These are phyloP conservation scores for Scaptomyza polygonia DNA, from an alignment of 2,888 invertebrate species.

Conservation along the genomic window DNA sequence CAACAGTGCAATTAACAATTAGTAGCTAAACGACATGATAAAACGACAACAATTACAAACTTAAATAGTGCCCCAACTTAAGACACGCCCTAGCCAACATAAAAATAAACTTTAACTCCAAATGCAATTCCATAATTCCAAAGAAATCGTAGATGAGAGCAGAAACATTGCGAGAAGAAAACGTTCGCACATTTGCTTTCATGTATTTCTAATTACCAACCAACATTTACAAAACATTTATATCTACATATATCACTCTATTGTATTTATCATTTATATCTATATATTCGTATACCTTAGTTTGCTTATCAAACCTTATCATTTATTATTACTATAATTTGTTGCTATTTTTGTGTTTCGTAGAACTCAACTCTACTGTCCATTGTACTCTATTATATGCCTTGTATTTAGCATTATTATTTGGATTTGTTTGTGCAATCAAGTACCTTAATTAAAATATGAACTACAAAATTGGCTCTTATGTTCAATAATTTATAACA, in stretches of 20 bases:
- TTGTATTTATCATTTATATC: conserved; percentile 47
- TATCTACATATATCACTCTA: conserved; percentile 21
- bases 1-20: conserved; percentile 76
- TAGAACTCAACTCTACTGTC: neutral
- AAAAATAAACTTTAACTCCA: conserved; percentile 23
- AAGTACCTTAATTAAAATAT: conserved; percentile 25
- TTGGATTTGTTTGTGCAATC: conserved; percentile 19
- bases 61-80: conserved; percentile 5
- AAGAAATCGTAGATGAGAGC: conserved; percentile 47
- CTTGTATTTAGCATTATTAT: neutral
- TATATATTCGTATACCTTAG: conserved; percentile 6
- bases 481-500: conserved; percentile 38
- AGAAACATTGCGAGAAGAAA: conserved; percentile 1
- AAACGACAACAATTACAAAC: conserved; percentile 35
- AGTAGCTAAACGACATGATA: conserved; percentile 37
- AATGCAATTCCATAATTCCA: conserved; percentile 61
- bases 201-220: conserved; percentile 20
- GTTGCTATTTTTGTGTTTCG: neutral
- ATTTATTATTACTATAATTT: conserved; percentile 1
- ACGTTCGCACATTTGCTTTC: conserved; percentile 28
- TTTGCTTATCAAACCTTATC: conserved; percentile 8
- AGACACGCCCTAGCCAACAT: conserved; percentile 1
- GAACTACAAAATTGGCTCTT: conserved; percentile 33
- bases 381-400: conserved; percentile 3
- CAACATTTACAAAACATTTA: neutral